Percentiles rank a stretch among this genome's conserved stretches.
phyloP scores from a whole-genome alignment of 2,888 invertebrate species.

The Lobophora halterata region DNA sequence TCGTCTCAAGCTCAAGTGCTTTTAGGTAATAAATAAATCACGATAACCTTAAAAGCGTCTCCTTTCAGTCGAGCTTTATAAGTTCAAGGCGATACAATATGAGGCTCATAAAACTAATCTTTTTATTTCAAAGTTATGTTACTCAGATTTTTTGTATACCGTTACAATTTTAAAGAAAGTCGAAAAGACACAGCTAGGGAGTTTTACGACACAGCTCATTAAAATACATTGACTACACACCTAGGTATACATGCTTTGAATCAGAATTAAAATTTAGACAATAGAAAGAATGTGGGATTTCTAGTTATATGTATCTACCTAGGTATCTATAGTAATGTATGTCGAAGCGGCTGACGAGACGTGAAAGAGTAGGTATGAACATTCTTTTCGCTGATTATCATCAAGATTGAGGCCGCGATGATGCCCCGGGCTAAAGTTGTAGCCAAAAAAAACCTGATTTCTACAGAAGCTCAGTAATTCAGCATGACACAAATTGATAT shows the following conservation, averaged over 20 bases:
- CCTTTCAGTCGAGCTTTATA: conserved; percentile 53
- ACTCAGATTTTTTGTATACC: conserved; percentile 11
- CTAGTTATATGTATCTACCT: no score
- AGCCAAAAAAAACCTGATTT: conserved; percentile 25
- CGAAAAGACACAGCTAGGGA: no score
- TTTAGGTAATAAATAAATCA: conserved; percentile 69
- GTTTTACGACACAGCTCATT: neutral
- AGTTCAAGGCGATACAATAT: conserved; percentile 49
- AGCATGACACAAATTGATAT: conserved; percentile 27
- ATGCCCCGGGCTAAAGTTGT: conserved; percentile 35
- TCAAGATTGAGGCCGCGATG: conserved; percentile 32
- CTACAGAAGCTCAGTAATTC: conserved; percentile 24
- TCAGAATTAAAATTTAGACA: conserved; percentile 5
- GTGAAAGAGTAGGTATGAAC: conserved; percentile 21
- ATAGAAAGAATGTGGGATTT: no score
- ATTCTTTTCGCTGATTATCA: conserved; percentile 32
- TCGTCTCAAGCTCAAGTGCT: conserved; percentile 56
- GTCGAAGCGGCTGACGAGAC: conserved; percentile 4
- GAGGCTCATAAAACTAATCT: conserved; percentile 38
- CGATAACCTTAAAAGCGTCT: conserved; percentile 74
- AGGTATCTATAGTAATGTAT: no score
- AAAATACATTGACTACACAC: neutral
- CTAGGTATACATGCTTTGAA: neutral
- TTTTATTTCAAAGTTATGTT: conserved; percentile 16
- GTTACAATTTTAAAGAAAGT: no score